A percentile compares a stretch with the other conserved stretches of the same genome.
Conservation (phyloP, 2,888 invertebrate genomes). For the Escarpia spicata region DNA sequence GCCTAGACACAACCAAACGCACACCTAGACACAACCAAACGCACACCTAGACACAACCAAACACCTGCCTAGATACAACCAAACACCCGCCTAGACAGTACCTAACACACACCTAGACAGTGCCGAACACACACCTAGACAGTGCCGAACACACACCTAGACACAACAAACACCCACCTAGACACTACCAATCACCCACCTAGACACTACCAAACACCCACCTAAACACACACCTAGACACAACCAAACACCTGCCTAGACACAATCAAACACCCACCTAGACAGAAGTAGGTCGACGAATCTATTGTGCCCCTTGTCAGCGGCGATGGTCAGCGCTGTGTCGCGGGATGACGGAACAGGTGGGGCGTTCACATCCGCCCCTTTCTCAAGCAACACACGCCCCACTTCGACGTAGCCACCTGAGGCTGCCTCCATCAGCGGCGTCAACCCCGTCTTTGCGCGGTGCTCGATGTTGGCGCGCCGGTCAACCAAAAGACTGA, state of each 20-base stretch:
- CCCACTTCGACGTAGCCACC: constrained; percentile 99
- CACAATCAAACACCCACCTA: constrained; percentile 44
- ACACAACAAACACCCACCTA: neutral
- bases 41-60: too few relatives aligned
- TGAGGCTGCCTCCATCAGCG: constrained; percentile 99
- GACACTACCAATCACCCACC: neutral
- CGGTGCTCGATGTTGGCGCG: constrained; percentile 99
- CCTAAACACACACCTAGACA: neutral
- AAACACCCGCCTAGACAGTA: neutral
- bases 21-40: too few relatives aligned
- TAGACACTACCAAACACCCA: neutral
- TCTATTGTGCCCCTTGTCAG: constrained; percentile 98
- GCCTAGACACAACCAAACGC: too few relatives aligned
- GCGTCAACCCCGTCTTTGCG: constrained; percentile 98
- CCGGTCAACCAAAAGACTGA: constrained; percentile 91
- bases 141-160: neutral
- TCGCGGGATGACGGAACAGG: constrained; percentile 98
- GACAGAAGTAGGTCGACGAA: constrained; percentile 71
- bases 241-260: neutral
- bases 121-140: neutral
- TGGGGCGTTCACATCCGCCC: constrained; percentile 97
- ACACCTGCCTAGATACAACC: neutral
- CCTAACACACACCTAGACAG: neutral
- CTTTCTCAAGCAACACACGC: constrained; percentile 91
- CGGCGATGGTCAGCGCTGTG: constrained; percentile 98